Percentiles rank a stretch among this genome's conserved stretches.
phyloP scores from a whole-genome alignment of 2,888 invertebrate genomes.

The Oscheius onirici region DNA sequence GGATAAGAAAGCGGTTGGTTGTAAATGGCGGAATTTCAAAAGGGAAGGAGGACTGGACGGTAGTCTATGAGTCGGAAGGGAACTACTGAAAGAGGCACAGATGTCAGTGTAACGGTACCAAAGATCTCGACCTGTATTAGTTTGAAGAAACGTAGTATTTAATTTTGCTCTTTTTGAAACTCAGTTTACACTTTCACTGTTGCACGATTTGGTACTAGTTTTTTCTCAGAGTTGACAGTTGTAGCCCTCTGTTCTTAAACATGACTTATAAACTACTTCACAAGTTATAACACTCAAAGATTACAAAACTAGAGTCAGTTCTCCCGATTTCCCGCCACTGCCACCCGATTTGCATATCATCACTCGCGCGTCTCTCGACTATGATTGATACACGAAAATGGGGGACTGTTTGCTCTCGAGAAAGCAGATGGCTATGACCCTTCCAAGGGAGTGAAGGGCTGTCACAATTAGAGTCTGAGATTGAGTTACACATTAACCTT shows the following conservation, averaged over 20 bases:
- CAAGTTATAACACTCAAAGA: too few relatives aligned
- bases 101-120: neutral
- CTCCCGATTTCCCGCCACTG: slow-evolving; percentile 16
- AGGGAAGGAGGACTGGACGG: too few relatives aligned
- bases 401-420: slow-evolving; percentile 28
- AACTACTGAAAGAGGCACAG: too few relatives aligned
- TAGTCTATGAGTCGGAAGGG: too few relatives aligned
- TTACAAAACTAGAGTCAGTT: too few relatives aligned
- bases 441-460: neutral
- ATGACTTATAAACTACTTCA: too few relatives aligned
- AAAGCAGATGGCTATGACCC: slow-evolving; percentile 26
- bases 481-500: slow-evolving; percentile 23
- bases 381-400: slow-evolving; percentile 33
- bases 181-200: too few relatives aligned
- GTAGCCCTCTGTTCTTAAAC: neutral
- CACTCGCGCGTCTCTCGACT: neutral
- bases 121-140: neutral
- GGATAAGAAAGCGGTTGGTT: too few relatives aligned
- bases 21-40: too few relatives aligned
- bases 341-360: slow-evolving; percentile 31
- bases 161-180: too few relatives aligned
- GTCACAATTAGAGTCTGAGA: slow-evolving; percentile 23
- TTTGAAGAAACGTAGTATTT: too few relatives aligned
- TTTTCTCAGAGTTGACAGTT: neutral
- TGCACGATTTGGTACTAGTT: too few relatives aligned